These are phyloP conservation scores for Chymomyza fuscimana DNA, from an alignment of 2,888 invertebrate genomes.

Conservation along the genomic window DNA sequence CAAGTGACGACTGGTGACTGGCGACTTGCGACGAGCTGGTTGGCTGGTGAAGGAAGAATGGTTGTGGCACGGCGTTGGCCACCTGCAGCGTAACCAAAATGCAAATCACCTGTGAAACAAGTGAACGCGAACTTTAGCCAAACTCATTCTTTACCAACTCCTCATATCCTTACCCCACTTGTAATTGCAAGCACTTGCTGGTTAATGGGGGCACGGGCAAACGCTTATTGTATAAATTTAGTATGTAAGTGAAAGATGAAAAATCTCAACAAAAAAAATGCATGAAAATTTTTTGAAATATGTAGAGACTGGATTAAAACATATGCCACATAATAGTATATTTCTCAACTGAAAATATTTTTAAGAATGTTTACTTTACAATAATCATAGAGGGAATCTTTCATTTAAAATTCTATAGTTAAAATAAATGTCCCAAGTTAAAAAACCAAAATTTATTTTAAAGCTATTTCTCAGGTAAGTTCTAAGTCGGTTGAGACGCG, in stretches of 20 bases:
- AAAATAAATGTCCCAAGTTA: too few species aligned
- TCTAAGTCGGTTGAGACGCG: too few species aligned
- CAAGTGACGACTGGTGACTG: neutral
- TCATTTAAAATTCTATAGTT: too few species aligned
- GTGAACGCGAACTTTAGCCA: neutral
- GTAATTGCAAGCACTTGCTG: slow-evolving; percentile 69
- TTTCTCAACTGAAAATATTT: too few species aligned
- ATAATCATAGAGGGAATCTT: too few species aligned
- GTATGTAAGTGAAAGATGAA: slow-evolving; percentile 57
- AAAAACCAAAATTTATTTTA: too few species aligned
- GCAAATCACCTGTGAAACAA: slow-evolving; percentile 67
- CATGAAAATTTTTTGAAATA: slow-evolving; percentile 63
- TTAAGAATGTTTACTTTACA: too few species aligned
- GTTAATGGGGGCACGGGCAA: slow-evolving; percentile 8
- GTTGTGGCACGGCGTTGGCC: slow-evolving; percentile 15
- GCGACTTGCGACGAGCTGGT: neutral
- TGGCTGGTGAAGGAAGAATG: neutral
- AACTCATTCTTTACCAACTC: slow-evolving; percentile 8
- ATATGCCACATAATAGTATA: too few species aligned
- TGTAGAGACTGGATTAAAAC: slow-evolving; percentile 15
- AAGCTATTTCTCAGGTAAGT: too few species aligned
- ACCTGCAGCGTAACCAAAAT: slow-evolving; percentile 64
- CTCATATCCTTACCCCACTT: slow-evolving; percentile 34
- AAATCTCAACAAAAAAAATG: slow-evolving; percentile 62
- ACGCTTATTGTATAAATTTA: slow-evolving; percentile 51